Evolutionary conservation across 2,113 vertebrate species (phyloP).

Genomic region (Vidua macroura): DNA sequence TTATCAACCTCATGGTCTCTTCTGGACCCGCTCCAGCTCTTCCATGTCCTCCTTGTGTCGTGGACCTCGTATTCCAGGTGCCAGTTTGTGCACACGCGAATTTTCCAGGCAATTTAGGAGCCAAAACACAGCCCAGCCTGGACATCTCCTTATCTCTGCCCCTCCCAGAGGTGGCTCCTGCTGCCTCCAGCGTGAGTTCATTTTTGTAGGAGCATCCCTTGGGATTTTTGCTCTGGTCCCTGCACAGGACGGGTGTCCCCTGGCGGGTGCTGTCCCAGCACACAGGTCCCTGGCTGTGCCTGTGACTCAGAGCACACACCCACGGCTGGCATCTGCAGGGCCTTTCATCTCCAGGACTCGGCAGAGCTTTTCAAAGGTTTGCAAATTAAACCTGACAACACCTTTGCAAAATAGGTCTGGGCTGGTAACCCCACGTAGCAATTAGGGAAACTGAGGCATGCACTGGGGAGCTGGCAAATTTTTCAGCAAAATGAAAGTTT

Average conservation of each 20-base stretch:
- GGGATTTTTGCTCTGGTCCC: neutral
- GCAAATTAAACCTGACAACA: slow-evolving; percentile 52
- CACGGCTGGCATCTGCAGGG: slow-evolving; percentile 36
- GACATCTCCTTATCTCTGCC: neutral
- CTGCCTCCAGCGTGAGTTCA: slow-evolving; percentile 11
- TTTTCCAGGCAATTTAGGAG: neutral
- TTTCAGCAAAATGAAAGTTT: neutral
- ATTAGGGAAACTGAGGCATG: slow-evolving; percentile 30
- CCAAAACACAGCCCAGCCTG: neutral
- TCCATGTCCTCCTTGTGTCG: neutral
- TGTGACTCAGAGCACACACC: slow-evolving; percentile 61
- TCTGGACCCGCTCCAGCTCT: neutral
- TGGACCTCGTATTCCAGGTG: neutral
- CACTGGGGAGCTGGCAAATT: neutral
- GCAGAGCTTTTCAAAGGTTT: slow-evolving; percentile 22
- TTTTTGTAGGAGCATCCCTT: neutral
- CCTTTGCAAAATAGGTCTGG: slow-evolving; percentile 61
- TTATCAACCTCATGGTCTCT: neutral
- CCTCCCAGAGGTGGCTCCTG: neutral
- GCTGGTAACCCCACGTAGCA: slow-evolving; percentile 24
- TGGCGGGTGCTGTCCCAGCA: neutral
- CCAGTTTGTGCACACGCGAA: neutral
- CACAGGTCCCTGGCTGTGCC: neutral
- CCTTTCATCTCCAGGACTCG: slow-evolving; percentile 50
- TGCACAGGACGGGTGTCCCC: neutral